Conservation (phyloP, 35 echinoderm and acorn worm genomes). For the Stichopus chloronotus region DNA sequence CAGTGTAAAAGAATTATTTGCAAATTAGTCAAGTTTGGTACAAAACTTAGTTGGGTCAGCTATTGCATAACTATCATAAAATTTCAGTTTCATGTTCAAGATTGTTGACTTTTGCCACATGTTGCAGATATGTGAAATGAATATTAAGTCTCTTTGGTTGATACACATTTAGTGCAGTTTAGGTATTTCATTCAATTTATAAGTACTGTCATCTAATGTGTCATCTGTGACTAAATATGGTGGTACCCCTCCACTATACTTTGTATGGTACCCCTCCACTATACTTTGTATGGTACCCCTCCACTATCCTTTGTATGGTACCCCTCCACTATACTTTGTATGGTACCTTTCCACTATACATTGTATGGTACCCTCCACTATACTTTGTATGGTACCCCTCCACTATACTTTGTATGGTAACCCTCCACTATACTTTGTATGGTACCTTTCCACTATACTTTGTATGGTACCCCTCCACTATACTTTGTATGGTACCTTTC, state of each 20-base stretch:
- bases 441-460: neutral
- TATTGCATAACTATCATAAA: too few species aligned
- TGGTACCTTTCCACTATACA: neutral
- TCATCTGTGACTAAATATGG: neutral
- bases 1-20: too few species aligned
- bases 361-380: neutral
- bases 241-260: neutral
- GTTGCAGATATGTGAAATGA: too few species aligned
- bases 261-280: too few species aligned
- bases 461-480: too few species aligned
- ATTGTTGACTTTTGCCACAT: too few species aligned
- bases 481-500: neutral
- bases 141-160: too few species aligned
- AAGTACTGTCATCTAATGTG: neutral
- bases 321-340: neutral
- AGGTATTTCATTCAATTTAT: too few species aligned
- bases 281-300: neutral
- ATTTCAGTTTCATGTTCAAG: too few species aligned
- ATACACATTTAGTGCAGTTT: too few species aligned
- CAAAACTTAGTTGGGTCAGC: too few species aligned
- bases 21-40: too few species aligned
- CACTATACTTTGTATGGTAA: neutral
- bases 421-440: neutral
- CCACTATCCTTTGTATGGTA: neutral
- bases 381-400: neutral